These are phyloP conservation scores for Rhodophaea formosa DNA, from an alignment of 2,888 invertebrate genomes.

Conservation along the genomic window DNA sequence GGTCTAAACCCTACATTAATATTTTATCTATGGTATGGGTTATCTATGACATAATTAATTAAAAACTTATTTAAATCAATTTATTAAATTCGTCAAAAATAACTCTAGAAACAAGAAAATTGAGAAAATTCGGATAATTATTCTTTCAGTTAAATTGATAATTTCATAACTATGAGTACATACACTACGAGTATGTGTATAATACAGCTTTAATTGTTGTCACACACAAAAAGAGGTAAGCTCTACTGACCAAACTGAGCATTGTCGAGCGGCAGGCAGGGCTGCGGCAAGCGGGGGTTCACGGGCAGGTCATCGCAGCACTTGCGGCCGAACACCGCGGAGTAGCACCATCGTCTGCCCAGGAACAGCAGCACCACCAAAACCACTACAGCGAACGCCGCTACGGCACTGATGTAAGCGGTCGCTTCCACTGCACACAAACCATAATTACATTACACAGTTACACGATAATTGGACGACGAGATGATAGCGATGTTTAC, in stretches of 20 bases:
- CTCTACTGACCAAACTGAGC: conserved; percentile 65
- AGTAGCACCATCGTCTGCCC: conserved; percentile 85
- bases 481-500: conserved; percentile 50
- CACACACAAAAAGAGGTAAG: conserved; percentile 28
- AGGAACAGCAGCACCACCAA: conserved; percentile 93
- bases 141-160: not conserved
- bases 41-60: no score
- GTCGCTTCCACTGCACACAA: conserved; percentile 89
- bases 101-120: not conserved
- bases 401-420: conserved; percentile 93
- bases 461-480: not conserved
- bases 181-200: conserved; percentile 9
- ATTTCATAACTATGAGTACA: conserved; percentile 2
- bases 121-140: not conserved
- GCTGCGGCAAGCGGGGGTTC: conserved; percentile 64
- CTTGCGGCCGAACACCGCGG: conserved; percentile 62
- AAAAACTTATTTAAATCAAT: no score
- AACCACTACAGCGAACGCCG: conserved; percentile 90
- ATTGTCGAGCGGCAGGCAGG: conserved; percentile 62
- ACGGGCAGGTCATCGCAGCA: conserved; percentile 70
- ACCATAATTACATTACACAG: conserved; percentile 19
- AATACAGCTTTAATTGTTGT: conserved; percentile 30
- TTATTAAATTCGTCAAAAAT: not conserved
- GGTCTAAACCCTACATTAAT: no score
- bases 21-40: no score